Evolutionary conservation across 2,797 vertebrate species (phyloP), one percentile per base, ranked within the genome.

Genomic region (Cossypha dichroa): DNA sequence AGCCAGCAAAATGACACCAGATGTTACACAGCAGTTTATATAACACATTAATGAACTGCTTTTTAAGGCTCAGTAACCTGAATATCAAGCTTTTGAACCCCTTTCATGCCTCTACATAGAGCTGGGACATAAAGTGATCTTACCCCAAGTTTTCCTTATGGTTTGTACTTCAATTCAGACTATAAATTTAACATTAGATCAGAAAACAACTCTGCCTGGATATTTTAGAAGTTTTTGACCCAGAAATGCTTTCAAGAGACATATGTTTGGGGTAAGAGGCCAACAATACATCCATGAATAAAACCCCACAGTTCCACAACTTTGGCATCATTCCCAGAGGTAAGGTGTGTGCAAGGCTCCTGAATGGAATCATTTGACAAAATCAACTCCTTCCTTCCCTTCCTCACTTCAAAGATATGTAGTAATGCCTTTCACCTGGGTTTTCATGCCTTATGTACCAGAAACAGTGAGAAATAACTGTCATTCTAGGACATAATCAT

Each of bases 1-100:
- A 74, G 43, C 33, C 82, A 93, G 62, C 22, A 78, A 88, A 94
- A 75, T 40, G 23, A 67, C 60, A 72, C 51, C 75, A 75, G 51
- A 52, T 75, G 69, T 75, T 85, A 80, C 28, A 59, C 25, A 73
- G 83, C 45, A 52, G 13, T 62, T 93, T 86, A 78, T 38, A 0
- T 41, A 94, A 88, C 15, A 51, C 9, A 23, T 55, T 28, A 34
- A 80, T 78, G 13, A 83, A 77, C 23, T 85, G 38, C 55, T 69
- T 84, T 51, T 38, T 78, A 46, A 86, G n/a, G 62, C 31, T 92
- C 9, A 34, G 66, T 48, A 84, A 78, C 46, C 31, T 59, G 38
- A 83, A 2, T 56, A 75, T 43, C 51, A 58, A 58, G 28, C 14
- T 72, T 84, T 38, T 69, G 59, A 90, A 93, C 22, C 15, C 13